These are phyloP conservation scores for Maconellicoccus hirsutus DNA, from an alignment of 1,140 invertebrate species.

Conservation along the genomic window DNA sequence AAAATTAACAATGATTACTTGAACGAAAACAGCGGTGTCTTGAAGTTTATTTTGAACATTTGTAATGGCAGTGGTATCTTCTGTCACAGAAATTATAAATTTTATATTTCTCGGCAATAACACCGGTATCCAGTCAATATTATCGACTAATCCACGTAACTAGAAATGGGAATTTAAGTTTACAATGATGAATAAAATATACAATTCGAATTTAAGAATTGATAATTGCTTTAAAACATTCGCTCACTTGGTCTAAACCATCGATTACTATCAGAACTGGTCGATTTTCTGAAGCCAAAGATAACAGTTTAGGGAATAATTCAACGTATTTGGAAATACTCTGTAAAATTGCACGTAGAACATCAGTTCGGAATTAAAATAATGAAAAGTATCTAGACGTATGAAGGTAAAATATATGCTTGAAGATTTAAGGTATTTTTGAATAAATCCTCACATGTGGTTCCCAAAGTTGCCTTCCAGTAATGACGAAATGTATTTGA, in stretches of 20 bases:
- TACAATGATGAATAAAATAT: too few species aligned
- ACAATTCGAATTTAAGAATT: too few species aligned
- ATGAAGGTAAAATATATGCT: too few species aligned
- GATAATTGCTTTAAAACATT: too few species aligned
- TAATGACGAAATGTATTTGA: constrained; percentile 49
- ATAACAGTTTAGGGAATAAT: background rate
- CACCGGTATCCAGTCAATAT: constrained; percentile 52
- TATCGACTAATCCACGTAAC: constrained; percentile 31
- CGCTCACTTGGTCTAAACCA: constrained; percentile 51
- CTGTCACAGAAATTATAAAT: constrained; percentile 55
- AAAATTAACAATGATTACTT: too few species aligned
- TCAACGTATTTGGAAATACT: constrained; percentile 13
- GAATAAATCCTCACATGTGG: constrained; percentile 39
- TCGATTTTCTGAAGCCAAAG: constrained; percentile 34
- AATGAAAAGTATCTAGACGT: too few species aligned
- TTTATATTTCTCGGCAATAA: constrained; percentile 55
- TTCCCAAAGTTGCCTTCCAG: constrained; percentile 44
- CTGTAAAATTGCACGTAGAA: background rate
- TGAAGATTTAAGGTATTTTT: too few species aligned
- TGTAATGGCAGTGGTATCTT: constrained; percentile 39
- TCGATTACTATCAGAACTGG: constrained; percentile 56
- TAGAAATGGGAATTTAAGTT: constrained; percentile 12
- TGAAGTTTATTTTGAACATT: constrained; percentile 37
- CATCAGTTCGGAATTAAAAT: too few species aligned
- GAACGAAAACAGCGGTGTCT: constrained; percentile 29